Base-by-base conservation (phyloP, 1,140 invertebrate genomes). In the Asbolus verrucosus region DNA sequence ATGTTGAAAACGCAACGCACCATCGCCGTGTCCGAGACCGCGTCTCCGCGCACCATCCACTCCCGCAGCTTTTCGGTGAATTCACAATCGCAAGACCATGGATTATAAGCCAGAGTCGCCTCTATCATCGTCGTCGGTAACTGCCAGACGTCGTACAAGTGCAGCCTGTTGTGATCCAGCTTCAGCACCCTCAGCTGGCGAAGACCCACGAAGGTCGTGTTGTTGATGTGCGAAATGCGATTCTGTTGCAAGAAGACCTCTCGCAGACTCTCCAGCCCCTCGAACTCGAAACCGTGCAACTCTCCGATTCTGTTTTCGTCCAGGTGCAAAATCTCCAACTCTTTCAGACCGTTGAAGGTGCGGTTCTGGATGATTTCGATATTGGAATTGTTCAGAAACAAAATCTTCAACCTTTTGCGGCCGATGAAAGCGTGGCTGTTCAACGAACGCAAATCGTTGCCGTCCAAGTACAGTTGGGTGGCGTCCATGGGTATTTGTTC, bases 401-500 rank as follows among this genome's bases (percentile, higher is more conserved):
- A 82, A 50, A 92, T 86, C 81, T 90, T 90, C 14, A 96, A 82
- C 70, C 92, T 89, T 82, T 95, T 96, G 69, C 94, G 85, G 0
- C 94, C 94, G 71, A 97, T 95, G 80, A 97, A 96, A 16, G 93
- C 91, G 82, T 96, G 94, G 82, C 92, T 94, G 66, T 87, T 86
- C 13, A 93, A 83, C 19, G 87, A 86, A 71, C 87, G 85, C 67
- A 96, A 87, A 73, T 94, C 87, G 81, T 96, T 96, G 9, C 94
- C 94, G 80, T 97, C 95, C 46, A 97, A 82, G 78, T 94, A 96
- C 15, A 96, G 82, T 79, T 94, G 91, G 1, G 94, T 95, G 16
- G 93, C 91, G 77, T 97, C 94, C 94, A 97, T 96, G 1, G 95
- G 94, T 78, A 96, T 94, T 82, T 91, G 87, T 27, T 92, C 88